Base-by-base conservation (phyloP, 2,888 invertebrate species). In the Lumbricus terrestris region DNA sequence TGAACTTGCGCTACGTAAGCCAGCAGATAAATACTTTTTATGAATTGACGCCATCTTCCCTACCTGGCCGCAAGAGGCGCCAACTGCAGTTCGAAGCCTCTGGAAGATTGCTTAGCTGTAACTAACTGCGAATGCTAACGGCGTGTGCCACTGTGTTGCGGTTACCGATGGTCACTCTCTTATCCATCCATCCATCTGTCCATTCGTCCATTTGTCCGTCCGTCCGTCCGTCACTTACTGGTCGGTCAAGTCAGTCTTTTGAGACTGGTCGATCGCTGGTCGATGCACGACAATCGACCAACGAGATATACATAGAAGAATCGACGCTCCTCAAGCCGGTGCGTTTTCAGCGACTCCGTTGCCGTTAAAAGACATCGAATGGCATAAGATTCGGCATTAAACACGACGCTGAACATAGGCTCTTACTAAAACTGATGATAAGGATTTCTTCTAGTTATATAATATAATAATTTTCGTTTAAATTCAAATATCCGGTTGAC, bases 231-330 rank as follows among this genome's bases (percentile, higher is more conserved):
- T 69, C 69, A 69, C 29, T 69, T 29, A n/a, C n/a, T n/a, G 29
- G n/a, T 69, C 69, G 69, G 69, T 69, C n/a, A 69, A 69, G 69
- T 69, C 69, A 69, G 69, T n/a, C n/a, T n/a, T n/a, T n/a, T n/a
- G n/a, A n/a, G n/a, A 69, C 69, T n/a, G 29, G 69, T 0, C 69
- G 69, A 0, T n/a, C 29, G n/a, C n/a, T 69, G 69, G n/a, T 69
- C 69, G 69, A n/a, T 69, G 69, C 69, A n/a, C 69, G 69, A 1
- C 69, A n/a, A 69, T n/a, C 69, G 0, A 69, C 11, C n/a, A n/a
- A n/a, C n/a, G n/a, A n/a, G n/a, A n/a, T n/a, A n/a, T n/a, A n/a
- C n/a, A n/a, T n/a, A n/a, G n/a, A n/a, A n/a, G n/a, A n/a, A n/a
- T n/a, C 69, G 0, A 69, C 11, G 69, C 69, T 6, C 29, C 69